Base-by-base conservation (phyloP, 2,113 vertebrate species). In the Hepsetus odoe region DNA sequence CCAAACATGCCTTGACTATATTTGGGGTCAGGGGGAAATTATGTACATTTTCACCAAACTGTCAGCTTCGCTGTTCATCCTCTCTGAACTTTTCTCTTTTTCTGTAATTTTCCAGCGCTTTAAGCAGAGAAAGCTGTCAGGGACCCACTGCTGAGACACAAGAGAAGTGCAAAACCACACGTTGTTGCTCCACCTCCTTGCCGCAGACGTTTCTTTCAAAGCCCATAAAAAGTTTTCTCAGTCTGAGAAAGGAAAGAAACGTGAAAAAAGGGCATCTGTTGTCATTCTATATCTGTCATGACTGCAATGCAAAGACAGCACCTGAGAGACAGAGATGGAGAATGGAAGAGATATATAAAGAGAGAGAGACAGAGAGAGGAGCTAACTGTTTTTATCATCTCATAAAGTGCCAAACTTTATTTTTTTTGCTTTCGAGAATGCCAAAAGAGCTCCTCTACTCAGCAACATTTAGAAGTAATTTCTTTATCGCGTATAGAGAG, bases 401-500 rank as follows among this genome's bases (percentile, higher is more conserved):
- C 35, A 73, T 68, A 78, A 58, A 58, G 40, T 30, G 49, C 56
- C 59, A 38, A 66, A 75, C 18, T 62, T 66, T 77, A 51, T 69
- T 59, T 5, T 7, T 38, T 77, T 32, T 59, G 3, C 70, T 56
- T 35, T 40, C 0, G 1, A 65, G 59, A 51, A 32, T 51, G 11
- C 9, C 28, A 55, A 70, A 80, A 56, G 44, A 35, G 67, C 73
- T 38, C 58, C 58, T 28, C 26, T 44, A 49, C 49, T 44, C 49
- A 67, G 40, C 16, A 72, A 75, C 80, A 72, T 79, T 78, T 53
- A 73, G 80, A 69, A 53, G 46, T 72, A 20, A 76, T 66, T 69
- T 82, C 73, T 77, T 75, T 76, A 68, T 76, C 72, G 12, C 28
- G 24, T 35, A 77, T 12, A 59, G 61, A 30, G 22, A 55, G 53